Base-by-base conservation (phyloP, 2,888 invertebrate species). In the Nymphalis c-album region DNA sequence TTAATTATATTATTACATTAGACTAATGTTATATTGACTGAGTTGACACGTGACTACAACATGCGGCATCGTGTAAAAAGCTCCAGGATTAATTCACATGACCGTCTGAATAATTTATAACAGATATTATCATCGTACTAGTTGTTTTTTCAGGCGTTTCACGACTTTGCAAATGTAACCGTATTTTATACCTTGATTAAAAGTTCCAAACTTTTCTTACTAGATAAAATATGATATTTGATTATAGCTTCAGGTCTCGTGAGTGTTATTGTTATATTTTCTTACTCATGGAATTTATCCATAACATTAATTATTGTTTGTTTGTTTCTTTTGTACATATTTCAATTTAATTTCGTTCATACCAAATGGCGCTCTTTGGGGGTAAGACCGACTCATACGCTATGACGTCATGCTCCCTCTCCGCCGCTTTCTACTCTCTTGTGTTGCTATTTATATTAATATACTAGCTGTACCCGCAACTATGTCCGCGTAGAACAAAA, bases 21-120 rank as follows among this genome's bases (percentile, higher is more conserved):
- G 53, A 16, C 53, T 8, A 17, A 31, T 55, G 17, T 7, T 17
- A n/a, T 31, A 55, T 13, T 7, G 2, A 31, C 53, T 7, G 7
- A 55, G 2, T 16, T 7, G 26, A 31, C 26, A 55, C 53, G 17
- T 17, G 45, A 64, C 64, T 59, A 40, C 67, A 48, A 61, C 64
- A 70, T 67, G 59, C 55, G 65, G 63, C 31, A 45, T 60, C 63
- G 60, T 65, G 81, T 82, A 82, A 83, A 83, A 83, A 82, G 77
- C 81, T 78, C 76, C 76, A 72, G 78, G 76, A 80, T 80, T 77
- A 81, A 83, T 82, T 80, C 80, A 77, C 77, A 77, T 77, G 78
- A 78, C 78, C 78, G 75, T 67, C 73, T 82, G 84, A 82, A 83
- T 84, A 80, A 84, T 82, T 80, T 84, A 81, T 80, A 76, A 77